phyloP scores from a whole-genome alignment of 2,113 vertebrate species.

The Peucedramus taeniatus region DNA sequence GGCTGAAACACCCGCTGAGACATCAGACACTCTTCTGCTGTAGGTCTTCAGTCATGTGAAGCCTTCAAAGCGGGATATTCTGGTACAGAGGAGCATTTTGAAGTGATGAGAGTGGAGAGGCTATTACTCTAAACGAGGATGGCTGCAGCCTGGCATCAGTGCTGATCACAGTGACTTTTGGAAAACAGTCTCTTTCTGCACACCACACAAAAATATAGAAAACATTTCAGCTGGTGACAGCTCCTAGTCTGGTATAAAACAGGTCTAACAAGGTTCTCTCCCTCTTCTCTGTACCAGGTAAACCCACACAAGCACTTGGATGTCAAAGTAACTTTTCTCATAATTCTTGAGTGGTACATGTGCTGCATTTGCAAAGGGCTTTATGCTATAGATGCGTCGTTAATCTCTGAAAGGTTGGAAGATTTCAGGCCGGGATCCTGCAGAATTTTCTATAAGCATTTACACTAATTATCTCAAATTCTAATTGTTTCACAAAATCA shows the following conservation, averaged over 20 bases:
- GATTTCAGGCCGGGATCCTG: not conserved
- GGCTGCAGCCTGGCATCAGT: not conserved
- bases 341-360: not conserved
- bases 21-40: not conserved
- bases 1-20: not conserved
- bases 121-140: not conserved
- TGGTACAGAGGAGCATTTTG: not conserved
- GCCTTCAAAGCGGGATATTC: not conserved
- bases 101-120: not conserved
- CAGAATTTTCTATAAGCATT: slow-evolving; percentile 23
- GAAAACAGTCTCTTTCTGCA: not conserved
- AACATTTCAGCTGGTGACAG: not conserved
- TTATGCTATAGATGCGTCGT: not conserved
- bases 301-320: not conserved
- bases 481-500: slow-evolving; percentile 41
- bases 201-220: not conserved
- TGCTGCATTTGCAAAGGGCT: not conserved
- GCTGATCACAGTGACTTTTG: not conserved
- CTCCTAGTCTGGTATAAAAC: not conserved
- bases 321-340: not conserved
- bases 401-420: not conserved
- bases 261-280: not conserved
- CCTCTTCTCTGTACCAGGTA: not conserved
- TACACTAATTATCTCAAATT: slow-evolving; percentile 42
- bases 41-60: not conserved